phyloP scores from a whole-genome alignment of 2,113 vertebrate genomes.

The Hydrolagus affinis region DNA sequence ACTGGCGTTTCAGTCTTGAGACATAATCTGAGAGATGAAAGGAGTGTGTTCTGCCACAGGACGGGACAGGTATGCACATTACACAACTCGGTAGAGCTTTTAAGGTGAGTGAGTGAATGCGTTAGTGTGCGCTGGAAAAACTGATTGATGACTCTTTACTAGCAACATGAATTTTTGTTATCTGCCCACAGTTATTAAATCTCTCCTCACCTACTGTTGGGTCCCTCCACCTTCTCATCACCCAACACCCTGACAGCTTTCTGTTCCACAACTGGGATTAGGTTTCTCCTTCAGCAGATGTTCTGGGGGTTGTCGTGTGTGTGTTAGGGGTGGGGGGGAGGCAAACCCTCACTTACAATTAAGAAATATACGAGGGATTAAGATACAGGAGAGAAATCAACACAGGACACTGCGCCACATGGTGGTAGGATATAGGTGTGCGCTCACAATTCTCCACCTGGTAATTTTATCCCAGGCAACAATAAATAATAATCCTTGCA shows the following conservation, averaged over 20 bases:
- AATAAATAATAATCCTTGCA: no score
- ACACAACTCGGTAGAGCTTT: neutral
- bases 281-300: neutral
- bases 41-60: neutral
- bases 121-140: neutral
- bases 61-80: neutral
- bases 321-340: no score
- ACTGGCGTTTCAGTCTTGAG: neutral
- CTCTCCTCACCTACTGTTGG: conserved; percentile 21
- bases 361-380: neutral
- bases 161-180: conserved; percentile 23
- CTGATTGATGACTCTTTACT: conserved; percentile 8
- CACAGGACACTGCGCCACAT: neutral
- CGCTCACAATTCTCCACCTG: neutral
- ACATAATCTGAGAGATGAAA: neutral
- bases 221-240: neutral
- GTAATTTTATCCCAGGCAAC: no score
- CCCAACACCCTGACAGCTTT: neutral
- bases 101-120: neutral
- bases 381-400: neutral
- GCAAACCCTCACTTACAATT: neutral
- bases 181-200: conserved; percentile 17
- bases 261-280: neutral
- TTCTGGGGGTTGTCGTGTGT: no score
- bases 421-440: neutral